A percentile compares a stretch with the other conserved stretches of the same genome.
Conservation (phyloP, 2,888 invertebrate species). For the Xanthorhoe spadicearia region DNA sequence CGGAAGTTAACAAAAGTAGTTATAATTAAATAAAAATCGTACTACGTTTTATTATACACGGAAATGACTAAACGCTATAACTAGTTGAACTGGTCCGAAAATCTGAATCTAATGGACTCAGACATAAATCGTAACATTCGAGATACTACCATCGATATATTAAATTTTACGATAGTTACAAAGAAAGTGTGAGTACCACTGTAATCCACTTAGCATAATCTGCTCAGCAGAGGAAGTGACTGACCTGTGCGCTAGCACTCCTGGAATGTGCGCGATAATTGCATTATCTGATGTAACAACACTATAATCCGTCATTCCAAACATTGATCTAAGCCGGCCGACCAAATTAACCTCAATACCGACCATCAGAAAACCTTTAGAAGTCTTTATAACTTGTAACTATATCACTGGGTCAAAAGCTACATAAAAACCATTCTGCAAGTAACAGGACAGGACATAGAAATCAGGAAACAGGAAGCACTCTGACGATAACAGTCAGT, state of each 20-base stretch:
- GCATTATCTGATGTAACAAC: slow-evolving; percentile 1
- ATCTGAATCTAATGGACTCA: not conserved
- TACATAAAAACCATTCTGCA: not conserved
- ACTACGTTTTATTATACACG: not conserved
- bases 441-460: not conserved
- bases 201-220: slow-evolving; percentile 22
- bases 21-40: not conserved
- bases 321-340: not conserved
- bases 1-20: not conserved
- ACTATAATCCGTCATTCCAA: not conserved
- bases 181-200: not conserved
- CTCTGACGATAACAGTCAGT: not conserved
- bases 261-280: not conserved
- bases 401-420: not conserved
- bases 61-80: not conserved
- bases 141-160: not conserved
- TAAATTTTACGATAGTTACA: not conserved
- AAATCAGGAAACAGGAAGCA: not conserved
- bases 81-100: not conserved
- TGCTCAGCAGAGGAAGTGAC: slow-evolving; percentile 14
- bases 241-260: slow-evolving; percentile 12
- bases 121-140: not conserved
- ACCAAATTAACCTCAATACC: not conserved
- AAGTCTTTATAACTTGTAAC: not conserved
- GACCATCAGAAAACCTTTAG: not conserved